Base-by-base conservation (phyloP, 2,888 invertebrate genomes). In the Scrobipalpa atriplicella region DNA sequence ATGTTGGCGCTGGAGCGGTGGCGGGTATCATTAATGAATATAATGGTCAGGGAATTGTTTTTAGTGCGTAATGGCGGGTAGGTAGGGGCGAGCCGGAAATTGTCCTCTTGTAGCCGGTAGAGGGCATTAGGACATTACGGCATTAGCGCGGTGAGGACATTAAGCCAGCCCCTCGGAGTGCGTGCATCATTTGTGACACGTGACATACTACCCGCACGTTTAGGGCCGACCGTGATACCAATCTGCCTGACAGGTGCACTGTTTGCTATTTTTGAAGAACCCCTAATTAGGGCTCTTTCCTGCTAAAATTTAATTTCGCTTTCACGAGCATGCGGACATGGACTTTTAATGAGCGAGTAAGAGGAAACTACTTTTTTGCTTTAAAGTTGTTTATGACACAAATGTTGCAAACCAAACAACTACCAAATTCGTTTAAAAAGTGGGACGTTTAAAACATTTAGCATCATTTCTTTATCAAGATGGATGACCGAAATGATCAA, bases 31-130 rank as follows among this genome's bases (percentile, higher is more conserved):
- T 84, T 88, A 87, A 88, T 87, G 89, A 86, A 86, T 86, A 81
- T 86, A 87, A 88, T 86, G 86, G 84, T 80, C 79, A 76, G 82
- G 79, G 85, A 86, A 88, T 90, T 89, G 88, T 90, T 89, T 89
- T 83, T 85, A 87, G 82, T 82, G 81, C 81, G 81, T 87, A 87
- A 88, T 87, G 83, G 81, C 80, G 82, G 87, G 80, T 84, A 87
- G 86, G 86, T 83, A 81, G 87, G 90, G 89, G 84, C 82, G 83
- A 80, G 82, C 73, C 89, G 91, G 91, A 92, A 92, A 90, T 92
- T 89, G 89, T 90, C 87, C 86, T 90, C 87, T 89, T 88, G 86
- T 87, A 85, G 86, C 77, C 64, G 54, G 54, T 56, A 39, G 19
- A 62, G 47, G 78, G 81, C 82, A 82, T 80, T 81, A 83, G 75